A percentile compares a stretch with the other conserved stretches of the same genome.
These are phyloP conservation scores for Alsophila aescularia DNA, from an alignment of 2,888 invertebrate genomes.

Conservation along the genomic window DNA sequence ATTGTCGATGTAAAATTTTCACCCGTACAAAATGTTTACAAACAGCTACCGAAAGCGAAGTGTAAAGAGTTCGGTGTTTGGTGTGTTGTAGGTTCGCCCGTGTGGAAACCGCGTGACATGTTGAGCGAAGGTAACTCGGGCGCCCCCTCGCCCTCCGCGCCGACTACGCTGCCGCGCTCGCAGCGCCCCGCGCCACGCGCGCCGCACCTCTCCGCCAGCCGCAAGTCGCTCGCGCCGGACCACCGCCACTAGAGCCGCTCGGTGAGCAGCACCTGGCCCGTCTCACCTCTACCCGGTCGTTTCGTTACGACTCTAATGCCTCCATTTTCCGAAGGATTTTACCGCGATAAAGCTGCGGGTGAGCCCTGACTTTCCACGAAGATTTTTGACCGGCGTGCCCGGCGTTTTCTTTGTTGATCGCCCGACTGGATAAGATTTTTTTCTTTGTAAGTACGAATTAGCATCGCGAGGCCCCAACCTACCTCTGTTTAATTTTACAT, in stretches of 20 bases:
- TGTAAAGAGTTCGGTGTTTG: constrained; percentile 84
- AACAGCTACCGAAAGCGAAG: constrained; percentile 52
- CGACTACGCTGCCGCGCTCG: constrained; percentile 77
- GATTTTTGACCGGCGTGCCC: background rate
- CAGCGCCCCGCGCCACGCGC: constrained; percentile 76
- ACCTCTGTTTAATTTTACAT: constrained; percentile 4
- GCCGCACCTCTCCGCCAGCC: constrained; percentile 79
- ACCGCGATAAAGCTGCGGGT: background rate
- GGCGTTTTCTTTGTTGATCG: constrained; percentile 5
- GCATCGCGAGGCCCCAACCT: constrained; percentile 13
- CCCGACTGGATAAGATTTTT: constrained; percentile 9
- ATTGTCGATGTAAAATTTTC: constrained; percentile 56
- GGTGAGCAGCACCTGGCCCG: constrained; percentile 30
- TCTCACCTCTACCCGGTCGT: constrained; percentile 10
- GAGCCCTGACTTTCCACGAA: background rate
- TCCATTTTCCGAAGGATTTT: background rate
- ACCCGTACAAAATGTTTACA: constrained; percentile 59
- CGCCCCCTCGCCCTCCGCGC: constrained; percentile 54
- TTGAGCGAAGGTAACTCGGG: constrained; percentile 81
- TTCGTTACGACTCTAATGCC: background rate
- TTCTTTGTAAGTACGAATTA: constrained; percentile 4
- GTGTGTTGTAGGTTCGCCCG: constrained; percentile 96
- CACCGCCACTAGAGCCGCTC: constrained; percentile 65
- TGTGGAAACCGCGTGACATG: constrained; percentile 98
- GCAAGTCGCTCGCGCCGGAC: constrained; percentile 82